These are phyloP conservation scores for Ptychobarbus kaznakovi DNA, from an alignment of 2,797 vertebrate genomes.

Conservation along the genomic window DNA sequence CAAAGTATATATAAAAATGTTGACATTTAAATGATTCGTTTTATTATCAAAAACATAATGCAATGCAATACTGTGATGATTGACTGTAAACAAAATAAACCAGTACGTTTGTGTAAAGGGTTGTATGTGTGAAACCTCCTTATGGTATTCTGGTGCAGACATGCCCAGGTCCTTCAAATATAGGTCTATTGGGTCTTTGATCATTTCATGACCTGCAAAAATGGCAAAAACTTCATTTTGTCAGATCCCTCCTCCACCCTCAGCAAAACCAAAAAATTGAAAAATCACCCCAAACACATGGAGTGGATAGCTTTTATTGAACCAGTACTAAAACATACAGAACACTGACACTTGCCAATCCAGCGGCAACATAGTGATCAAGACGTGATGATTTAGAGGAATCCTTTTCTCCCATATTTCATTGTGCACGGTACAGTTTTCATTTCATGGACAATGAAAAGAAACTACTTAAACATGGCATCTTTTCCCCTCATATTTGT, in stretches of 20 bases:
- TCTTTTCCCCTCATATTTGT: slow-evolving; percentile 29
- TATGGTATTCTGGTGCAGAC: too few relatives aligned
- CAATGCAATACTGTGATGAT: not conserved
- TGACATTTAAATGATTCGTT: not conserved
- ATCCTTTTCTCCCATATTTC: slow-evolving; percentile 66
- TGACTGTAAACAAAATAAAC: not conserved
- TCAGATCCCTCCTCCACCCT: not conserved
- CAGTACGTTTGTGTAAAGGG: not conserved
- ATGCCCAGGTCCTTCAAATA: not conserved
- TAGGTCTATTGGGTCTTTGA: too few relatives aligned
- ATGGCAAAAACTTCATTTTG: not conserved
- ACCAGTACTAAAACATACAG: slow-evolving; percentile 84
- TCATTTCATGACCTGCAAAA: not conserved
- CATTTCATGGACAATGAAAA: slow-evolving; percentile 44
- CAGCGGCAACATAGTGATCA: slow-evolving; percentile 80
- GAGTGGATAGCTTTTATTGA: slow-evolving; percentile 73
- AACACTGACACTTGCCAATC: slow-evolving; percentile 86
- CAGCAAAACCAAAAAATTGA: not conserved
- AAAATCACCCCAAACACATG: slow-evolving; percentile 15
- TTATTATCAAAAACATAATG: not conserved
- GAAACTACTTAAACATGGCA: slow-evolving; percentile 29
- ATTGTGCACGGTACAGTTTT: slow-evolving; percentile 50
- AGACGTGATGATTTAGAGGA: slow-evolving; percentile 64
- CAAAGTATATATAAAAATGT: not conserved
- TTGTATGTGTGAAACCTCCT: not conserved